A percentile compares a stretch with the other conserved stretches of the same genome.
Evolutionary conservation across 2,888 invertebrate species (phyloP).

Genomic region (Acanthosepion lycidas): DNA sequence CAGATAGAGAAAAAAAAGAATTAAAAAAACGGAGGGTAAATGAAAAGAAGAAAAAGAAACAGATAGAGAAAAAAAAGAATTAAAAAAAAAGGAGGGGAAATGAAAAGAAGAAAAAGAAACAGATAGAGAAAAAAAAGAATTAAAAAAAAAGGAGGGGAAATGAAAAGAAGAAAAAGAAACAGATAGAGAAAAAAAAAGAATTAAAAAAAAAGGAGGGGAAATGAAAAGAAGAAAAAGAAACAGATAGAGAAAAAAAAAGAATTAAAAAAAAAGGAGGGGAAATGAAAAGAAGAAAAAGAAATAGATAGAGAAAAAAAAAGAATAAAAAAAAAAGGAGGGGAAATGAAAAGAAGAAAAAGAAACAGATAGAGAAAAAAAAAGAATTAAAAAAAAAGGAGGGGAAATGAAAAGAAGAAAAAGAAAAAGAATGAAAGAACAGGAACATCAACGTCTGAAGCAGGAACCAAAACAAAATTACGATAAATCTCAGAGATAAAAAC

Average conservation of each 20-base stretch:
- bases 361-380: not conserved
- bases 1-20: not conserved
- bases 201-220: not conserved
- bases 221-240: not conserved
- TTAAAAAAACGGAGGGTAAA: not conserved
- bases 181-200: not conserved
- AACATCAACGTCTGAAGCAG: not conserved
- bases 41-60: not conserved
- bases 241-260: not conserved
- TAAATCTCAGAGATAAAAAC: not conserved
- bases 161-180: not conserved
- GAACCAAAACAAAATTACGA: too few species aligned
- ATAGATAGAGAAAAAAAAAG: not conserved
- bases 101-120: not conserved
- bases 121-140: not conserved
- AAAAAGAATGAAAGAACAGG: not conserved
- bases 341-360: not conserved
- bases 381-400: accelerated
- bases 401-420: not conserved
- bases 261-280: accelerated
- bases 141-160: not conserved
- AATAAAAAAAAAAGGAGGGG: accelerated
- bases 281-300: not conserved
- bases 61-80: not conserved
- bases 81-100: not conserved